phyloP scores from a whole-genome alignment of 2,888 invertebrate species.

The Aelia acuminata region DNA sequence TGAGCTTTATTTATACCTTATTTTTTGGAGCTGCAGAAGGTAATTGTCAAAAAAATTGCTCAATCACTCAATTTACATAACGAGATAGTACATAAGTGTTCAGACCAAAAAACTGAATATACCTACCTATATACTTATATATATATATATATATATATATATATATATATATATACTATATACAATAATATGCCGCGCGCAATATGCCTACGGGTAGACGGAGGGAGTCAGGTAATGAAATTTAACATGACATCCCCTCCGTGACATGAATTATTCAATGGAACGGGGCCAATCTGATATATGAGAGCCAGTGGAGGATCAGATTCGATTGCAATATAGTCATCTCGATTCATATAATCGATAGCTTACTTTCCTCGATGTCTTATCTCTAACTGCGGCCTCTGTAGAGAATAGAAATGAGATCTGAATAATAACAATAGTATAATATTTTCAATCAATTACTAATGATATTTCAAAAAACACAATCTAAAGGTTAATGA shows the following conservation, averaged over 20 bases:
- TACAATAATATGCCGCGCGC: background rate
- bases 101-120: no score
- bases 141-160: background rate
- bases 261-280: conserved; percentile 31
- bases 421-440: background rate
- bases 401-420: conserved; percentile 9
- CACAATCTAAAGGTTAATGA: background rate
- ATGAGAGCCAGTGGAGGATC: background rate
- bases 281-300: conserved; percentile 20
- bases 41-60: no score
- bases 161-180: background rate
- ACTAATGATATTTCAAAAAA: background rate
- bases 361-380: background rate
- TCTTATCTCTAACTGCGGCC: background rate
- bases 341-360: conserved; percentile 14
- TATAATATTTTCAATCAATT: conserved; percentile 17
- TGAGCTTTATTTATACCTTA: no score
- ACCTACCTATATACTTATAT: no score
- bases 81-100: no score
- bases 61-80: no score
- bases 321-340: conserved; percentile 10
- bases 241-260: background rate
- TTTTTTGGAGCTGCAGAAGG: no score
- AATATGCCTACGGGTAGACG: background rate
- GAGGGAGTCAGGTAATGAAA: conserved; percentile 2